Percentiles rank a stretch among this genome's conserved stretches.
These are phyloP conservation scores for Mesoligia furuncula DNA, from an alignment of 2,888 invertebrate species.

Conservation along the genomic window DNA sequence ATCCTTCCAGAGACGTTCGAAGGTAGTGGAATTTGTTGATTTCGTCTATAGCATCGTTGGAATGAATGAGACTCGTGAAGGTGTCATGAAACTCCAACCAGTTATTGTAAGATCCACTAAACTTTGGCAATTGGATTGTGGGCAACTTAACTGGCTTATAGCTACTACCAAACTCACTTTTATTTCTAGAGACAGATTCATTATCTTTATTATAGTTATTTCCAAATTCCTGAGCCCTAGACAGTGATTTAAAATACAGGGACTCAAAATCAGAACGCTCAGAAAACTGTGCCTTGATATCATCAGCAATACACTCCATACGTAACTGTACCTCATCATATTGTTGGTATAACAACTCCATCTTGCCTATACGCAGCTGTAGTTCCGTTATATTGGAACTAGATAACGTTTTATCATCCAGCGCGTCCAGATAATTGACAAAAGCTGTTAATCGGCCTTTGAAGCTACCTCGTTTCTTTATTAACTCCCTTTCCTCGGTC, in stretches of 20 bases:
- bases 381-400: slow-evolving; percentile 1
- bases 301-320: slow-evolving; percentile 3
- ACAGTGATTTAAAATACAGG: background rate
- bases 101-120: slow-evolving; percentile 10
- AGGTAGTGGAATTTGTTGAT: slow-evolving; percentile 11
- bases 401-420: slow-evolving; percentile 4
- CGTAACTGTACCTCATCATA: background rate
- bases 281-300: slow-evolving; percentile 3
- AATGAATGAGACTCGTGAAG: slow-evolving; percentile 14
- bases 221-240: background rate
- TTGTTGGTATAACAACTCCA: slow-evolving; percentile 11
- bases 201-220: background rate
- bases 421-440: slow-evolving; percentile 1
- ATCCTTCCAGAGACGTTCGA: slow-evolving; percentile 9
- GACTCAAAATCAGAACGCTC: background rate
- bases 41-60: slow-evolving; percentile 1
- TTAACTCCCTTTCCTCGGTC: slow-evolving; percentile 7
- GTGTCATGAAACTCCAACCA: slow-evolving; percentile 9
- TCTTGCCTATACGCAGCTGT: slow-evolving; percentile 9
- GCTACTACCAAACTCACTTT: background rate
- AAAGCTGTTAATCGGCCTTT: slow-evolving; percentile 7
- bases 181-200: background rate
- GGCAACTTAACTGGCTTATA: background rate
- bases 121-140: background rate
- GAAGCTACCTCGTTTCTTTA: slow-evolving; percentile 12